A percentile compares a stretch with the other conserved stretches of the same genome.
Conservation (phyloP, 2,888 invertebrate species). For the Pseudococcus longispinus region DNA sequence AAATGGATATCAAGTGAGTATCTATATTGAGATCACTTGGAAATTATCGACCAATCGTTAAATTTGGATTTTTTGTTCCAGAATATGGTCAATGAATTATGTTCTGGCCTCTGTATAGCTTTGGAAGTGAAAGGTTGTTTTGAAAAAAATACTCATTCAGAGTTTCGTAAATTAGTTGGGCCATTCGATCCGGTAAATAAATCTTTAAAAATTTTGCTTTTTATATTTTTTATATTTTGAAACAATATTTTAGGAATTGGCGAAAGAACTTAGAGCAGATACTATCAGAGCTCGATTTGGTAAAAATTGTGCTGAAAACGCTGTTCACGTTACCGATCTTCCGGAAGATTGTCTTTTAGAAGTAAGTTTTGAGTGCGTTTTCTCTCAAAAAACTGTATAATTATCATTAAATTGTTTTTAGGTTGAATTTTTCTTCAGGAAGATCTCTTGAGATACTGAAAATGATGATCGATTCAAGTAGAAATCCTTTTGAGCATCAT, state of each 20-base stretch:
- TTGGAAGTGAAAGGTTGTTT: conserved; percentile 77
- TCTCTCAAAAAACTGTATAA: not conserved
- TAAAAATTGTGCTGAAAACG: conserved; percentile 81
- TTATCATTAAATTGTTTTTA: not conserved
- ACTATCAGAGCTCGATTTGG: conserved; percentile 87
- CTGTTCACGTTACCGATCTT: conserved; percentile 92
- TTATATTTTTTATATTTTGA: not conserved
- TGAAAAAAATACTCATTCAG: conserved; percentile 64
- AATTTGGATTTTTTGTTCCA: conserved; percentile 61
- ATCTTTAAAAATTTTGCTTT: not conserved
- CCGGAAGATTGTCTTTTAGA: conserved; percentile 86
- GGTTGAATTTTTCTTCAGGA: conserved; percentile 19
- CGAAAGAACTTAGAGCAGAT: conserved; percentile 80
- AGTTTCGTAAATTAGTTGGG: conserved; percentile 79
- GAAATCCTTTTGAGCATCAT: too few relatives aligned
- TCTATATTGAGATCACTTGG: not conserved
- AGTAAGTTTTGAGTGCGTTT: conserved; percentile 62
- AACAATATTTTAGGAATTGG: conserved; percentile 74
- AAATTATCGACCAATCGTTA: not conserved
- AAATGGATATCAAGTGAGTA: conserved; percentile 74
- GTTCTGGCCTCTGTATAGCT: conserved; percentile 85
- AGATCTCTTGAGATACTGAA: not conserved
- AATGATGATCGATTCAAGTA: too few relatives aligned
- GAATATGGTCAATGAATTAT: conserved; percentile 83
- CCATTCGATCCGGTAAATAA: conserved; percentile 86